Conservation (phyloP, 1,140 invertebrate species). For the Calephelis virginiensis region DNA sequence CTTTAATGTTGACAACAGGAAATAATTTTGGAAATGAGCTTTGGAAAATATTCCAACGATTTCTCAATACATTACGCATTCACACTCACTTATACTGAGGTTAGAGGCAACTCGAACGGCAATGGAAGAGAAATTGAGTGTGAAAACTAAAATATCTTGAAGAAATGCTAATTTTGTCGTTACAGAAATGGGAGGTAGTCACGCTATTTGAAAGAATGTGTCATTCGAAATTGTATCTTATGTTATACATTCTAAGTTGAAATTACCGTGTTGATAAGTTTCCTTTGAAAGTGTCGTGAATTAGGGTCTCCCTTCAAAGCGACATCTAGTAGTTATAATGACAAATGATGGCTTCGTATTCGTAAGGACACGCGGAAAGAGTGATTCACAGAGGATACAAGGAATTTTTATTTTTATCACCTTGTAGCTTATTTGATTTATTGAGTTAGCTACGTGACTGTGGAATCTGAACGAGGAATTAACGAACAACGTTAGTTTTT, state of each 20-base stretch:
- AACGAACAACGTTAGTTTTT: neutral
- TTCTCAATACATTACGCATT: constrained; percentile 17
- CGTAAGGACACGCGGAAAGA: constrained; percentile 15
- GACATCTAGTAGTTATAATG: constrained; percentile 17
- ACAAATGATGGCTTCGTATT: constrained; percentile 12
- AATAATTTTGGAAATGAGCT: constrained; percentile 9
- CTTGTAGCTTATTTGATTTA: constrained; percentile 12
- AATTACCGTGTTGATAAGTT: neutral
- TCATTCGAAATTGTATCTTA: neutral
- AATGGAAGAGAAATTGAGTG: constrained; percentile 17
- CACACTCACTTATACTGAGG: constrained; percentile 5
- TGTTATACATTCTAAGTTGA: neutral
- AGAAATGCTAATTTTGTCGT: constrained; percentile 13
- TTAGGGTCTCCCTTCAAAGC: constrained; percentile 14
- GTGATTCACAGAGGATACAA: constrained; percentile 12
- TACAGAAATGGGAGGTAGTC: constrained; percentile 6
- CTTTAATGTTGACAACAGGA: constrained; percentile 6
- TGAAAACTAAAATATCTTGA: constrained; percentile 16
- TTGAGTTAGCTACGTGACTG: constrained; percentile 16
- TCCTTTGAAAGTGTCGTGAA: constrained; percentile 13
- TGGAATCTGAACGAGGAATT: neutral
- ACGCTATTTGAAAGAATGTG: neutral
- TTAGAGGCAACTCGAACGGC: constrained; percentile 4
- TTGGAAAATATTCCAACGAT: constrained; percentile 2
- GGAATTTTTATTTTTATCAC: constrained; percentile 16